Base-by-base conservation (phyloP, 2,113 vertebrate species). In the Zapornia atra region DNA sequence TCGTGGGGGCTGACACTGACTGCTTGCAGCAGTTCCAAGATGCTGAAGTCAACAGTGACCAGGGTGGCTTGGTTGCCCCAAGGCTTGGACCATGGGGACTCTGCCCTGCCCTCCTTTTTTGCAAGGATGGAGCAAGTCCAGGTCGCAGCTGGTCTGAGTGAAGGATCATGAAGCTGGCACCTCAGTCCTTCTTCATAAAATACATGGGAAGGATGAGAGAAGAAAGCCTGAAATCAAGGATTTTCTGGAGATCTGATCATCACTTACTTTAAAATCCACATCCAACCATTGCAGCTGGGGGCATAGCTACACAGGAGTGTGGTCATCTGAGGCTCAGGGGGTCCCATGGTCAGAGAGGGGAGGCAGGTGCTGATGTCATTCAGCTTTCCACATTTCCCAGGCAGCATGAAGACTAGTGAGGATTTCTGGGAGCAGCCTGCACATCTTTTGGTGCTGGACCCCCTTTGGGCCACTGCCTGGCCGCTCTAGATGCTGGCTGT, bases 391-490 rank as follows among this genome's bases (percentile, higher is more conserved):
- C 7, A 5, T 70, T 75, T 70, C 51, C 44, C 4, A 2, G 3
- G 19, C 40, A 16, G 19, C 46, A n/a, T 0, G 0, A 61, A 79
- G 19, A 21, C 1, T 1, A 5, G 15, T 2, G 29, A 79, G 75
- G 50, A 10, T 79, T 56, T 85, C 10, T 56, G 11, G 57, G 86
- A 51, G 25, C 0, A 0, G 4, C 79, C 51, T 76, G 25, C 48
- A 48, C 61, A 34, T 4, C 28, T 68, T 61, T 75, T 5, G 6
- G n/a, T 54, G 51, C 31, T 3, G 4, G 22, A 88, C 5, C 29
- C 82, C 40, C 72, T 33, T 9, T 21, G 54, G 22, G 28, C 11
- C 10, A 33, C n/a, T 71, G 29, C 26, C 3, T 1, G 5, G 34
- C 14, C 64, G 13, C 50, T 56, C 34, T 56, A 80, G 48, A 44